Percentiles rank a stretch among this genome's conserved stretches.
These are phyloP conservation scores for Coptotermes formosanus DNA, from an alignment of 1,140 invertebrate species.

Conservation along the genomic window DNA sequence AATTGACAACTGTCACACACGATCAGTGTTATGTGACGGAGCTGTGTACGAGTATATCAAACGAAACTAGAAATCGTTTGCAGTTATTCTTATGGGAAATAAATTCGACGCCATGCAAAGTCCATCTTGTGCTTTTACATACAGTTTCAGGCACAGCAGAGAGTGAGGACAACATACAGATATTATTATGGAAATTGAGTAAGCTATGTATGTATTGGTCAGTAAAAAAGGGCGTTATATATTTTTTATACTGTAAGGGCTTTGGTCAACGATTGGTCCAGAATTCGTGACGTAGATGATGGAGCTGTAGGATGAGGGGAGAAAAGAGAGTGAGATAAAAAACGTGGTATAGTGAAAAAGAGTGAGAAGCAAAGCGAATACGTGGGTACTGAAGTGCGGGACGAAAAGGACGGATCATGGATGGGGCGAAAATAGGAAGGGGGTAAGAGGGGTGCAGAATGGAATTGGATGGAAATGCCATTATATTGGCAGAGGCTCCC, in stretches of 20 bases:
- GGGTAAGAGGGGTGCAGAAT: slow-evolving; percentile 39
- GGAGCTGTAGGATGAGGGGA: background rate
- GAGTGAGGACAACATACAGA: slow-evolving; percentile 6
- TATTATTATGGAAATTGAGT: slow-evolving; percentile 19
- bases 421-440: slow-evolving; percentile 1
- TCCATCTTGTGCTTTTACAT: slow-evolving; percentile 12
- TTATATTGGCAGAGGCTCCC: slow-evolving; percentile 46
- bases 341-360: background rate
- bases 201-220: slow-evolving; percentile 18
- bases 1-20: background rate
- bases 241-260: slow-evolving; percentile 14
- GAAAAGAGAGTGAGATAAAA: background rate
- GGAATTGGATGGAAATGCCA: slow-evolving; percentile 51
- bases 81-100: slow-evolving; percentile 19
- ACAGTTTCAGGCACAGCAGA: background rate
- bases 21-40: background rate
- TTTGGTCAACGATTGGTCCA: slow-evolving; percentile 29
- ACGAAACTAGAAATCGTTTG: background rate
- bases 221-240: slow-evolving; percentile 19
- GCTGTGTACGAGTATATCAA: background rate
- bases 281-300: slow-evolving; percentile 24
- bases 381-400: slow-evolving; percentile 23
- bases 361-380: background rate
- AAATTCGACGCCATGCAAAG: slow-evolving; percentile 17
- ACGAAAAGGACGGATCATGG: background rate